These are phyloP conservation scores for Dryoscopus gambensis DNA, from an alignment of 2,113 vertebrate genomes.

Conservation along the genomic window DNA sequence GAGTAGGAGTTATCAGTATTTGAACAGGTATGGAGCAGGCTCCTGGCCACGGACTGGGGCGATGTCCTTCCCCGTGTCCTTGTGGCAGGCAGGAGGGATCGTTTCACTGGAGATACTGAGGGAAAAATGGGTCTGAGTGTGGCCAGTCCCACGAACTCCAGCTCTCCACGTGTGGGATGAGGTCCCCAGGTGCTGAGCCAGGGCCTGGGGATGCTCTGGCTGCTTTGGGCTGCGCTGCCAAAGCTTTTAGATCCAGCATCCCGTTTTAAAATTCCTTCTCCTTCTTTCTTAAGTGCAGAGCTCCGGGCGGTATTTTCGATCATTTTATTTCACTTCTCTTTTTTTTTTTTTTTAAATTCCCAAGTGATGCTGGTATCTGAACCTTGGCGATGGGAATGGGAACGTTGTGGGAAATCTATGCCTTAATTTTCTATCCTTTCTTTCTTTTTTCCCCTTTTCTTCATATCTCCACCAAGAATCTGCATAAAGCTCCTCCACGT, in stretches of 20 bases:
- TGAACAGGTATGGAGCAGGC: background rate
- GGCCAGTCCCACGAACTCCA: accelerated
- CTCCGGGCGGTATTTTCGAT: background rate
- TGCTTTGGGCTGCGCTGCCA: background rate
- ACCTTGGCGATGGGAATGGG: background rate
- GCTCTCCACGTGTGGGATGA: accelerated
- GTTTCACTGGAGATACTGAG: background rate
- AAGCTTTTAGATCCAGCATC: background rate
- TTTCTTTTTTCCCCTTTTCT: background rate
- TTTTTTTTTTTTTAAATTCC: background rate
- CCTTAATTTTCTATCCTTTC: background rate
- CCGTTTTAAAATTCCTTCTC: background rate
- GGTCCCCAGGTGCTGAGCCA: background rate
- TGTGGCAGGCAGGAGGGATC: background rate
- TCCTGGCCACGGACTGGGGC: background rate
- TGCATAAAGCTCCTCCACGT: background rate
- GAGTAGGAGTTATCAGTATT: background rate
- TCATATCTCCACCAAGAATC: background rate
- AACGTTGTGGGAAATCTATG: background rate
- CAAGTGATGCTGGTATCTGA: background rate
- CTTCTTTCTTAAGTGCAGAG: background rate
- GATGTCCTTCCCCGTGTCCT: background rate
- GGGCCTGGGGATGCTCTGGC: background rate
- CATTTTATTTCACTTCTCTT: background rate
- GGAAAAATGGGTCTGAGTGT: accelerated